These are phyloP conservation scores for Macrobrachium nipponense DNA, from an alignment of 1,140 invertebrate species.

Conservation along the genomic window DNA sequence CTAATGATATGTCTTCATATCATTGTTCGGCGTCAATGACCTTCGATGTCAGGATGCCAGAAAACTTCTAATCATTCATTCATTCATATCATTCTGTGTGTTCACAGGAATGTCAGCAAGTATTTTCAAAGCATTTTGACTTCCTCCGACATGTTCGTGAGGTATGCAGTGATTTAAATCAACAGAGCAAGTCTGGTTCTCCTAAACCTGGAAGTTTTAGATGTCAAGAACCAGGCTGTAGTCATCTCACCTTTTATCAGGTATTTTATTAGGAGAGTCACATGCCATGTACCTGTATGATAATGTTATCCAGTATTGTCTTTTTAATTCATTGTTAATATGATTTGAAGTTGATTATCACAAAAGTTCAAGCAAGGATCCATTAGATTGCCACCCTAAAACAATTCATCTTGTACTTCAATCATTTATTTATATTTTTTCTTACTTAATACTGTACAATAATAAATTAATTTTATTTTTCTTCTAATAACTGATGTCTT, in stretches of 20 bases:
- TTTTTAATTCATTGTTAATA: no score
- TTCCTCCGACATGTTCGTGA: conserved; percentile 51
- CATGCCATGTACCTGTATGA: neutral
- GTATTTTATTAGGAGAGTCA: conserved; percentile 2
- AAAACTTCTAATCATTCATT: no score
- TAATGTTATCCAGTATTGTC: no score
- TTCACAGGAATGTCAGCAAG: conserved; percentile 56
- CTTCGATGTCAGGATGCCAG: no score
- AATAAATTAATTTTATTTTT: neutral
- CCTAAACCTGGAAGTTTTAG: conserved; percentile 47
- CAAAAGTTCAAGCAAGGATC: no score
- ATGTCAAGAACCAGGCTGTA: conserved; percentile 59
- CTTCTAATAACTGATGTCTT: no score
- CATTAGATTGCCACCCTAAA: no score
- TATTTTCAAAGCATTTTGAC: conserved; percentile 56
- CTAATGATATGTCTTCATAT: neutral
- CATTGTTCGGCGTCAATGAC: no score
- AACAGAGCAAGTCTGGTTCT: conserved; percentile 28
- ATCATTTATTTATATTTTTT: neutral
- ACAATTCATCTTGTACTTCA: neutral
- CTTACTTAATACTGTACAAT: no score
- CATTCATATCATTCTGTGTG: neutral
- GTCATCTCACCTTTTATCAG: conserved; percentile 60
- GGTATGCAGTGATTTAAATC: conserved; percentile 45
- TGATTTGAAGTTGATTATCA: no score